Conservation (phyloP, 2,797 vertebrate genomes). For the Xiphophorus birchmanni region DNA sequence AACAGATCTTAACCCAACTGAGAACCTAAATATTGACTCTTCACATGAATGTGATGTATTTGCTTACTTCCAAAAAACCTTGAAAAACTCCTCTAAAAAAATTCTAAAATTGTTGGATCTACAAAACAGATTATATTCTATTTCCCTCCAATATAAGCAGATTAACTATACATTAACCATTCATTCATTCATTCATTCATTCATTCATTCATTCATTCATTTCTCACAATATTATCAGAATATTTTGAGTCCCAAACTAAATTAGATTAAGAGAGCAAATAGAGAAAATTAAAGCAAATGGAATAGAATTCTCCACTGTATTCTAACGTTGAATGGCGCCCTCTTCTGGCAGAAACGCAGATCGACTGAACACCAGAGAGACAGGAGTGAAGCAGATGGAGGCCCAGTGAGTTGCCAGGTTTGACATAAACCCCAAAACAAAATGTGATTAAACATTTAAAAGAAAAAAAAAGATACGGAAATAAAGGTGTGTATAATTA, state of each 20-base stretch:
- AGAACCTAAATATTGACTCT: not conserved
- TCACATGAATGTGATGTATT: not conserved
- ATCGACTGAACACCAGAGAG: not conserved
- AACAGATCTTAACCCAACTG: not conserved
- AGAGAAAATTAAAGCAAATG: not conserved
- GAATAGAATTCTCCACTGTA: not conserved
- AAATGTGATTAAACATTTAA: not conserved
- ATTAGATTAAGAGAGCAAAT: not conserved
- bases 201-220: no score
- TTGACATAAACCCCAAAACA: not conserved
- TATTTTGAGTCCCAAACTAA: not conserved
- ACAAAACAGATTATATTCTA: not conserved
- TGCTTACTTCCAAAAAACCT: not conserved
- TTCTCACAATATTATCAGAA: not conserved
- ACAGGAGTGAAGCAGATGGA: not conserved
- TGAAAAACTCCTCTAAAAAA: not conserved
- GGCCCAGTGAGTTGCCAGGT: conserved; percentile 65
- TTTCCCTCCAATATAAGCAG: no score
- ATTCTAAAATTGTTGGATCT: not conserved
- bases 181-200: no score
- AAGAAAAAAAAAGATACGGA: not conserved
- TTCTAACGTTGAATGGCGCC: conserved; percentile 28
- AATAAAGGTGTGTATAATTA: rapidly evolving
- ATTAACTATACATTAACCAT: no score
- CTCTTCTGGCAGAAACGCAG: conserved; percentile 40